phyloP scores from a whole-genome alignment of 2,888 invertebrate species.

The Theodoxus fluviatilis region DNA sequence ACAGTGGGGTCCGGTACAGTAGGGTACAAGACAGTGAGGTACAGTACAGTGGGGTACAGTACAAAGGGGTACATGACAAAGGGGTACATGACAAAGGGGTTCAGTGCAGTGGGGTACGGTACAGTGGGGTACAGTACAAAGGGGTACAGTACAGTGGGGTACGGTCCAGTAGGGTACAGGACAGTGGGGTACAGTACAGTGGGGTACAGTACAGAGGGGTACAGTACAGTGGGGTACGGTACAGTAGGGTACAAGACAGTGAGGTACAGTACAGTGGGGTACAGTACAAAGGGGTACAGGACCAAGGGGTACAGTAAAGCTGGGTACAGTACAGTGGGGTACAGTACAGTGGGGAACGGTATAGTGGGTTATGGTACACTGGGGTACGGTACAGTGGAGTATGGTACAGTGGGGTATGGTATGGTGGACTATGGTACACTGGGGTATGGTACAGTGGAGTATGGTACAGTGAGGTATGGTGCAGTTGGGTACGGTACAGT shows the following conservation, averaged over 20 bases:
- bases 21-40: conserved; percentile 3
- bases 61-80: not conserved
- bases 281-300: not conserved
- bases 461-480: conserved; percentile 7
- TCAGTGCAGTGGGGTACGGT: not conserved
- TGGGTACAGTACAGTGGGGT: too few relatives aligned
- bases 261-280: not conserved
- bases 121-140: not conserved
- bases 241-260: not conserved
- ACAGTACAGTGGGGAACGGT: too few relatives aligned
- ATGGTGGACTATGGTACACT: too few relatives aligned
- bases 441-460: too few relatives aligned
- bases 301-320: not conserved
- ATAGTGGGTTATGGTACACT: too few relatives aligned
- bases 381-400: too few relatives aligned
- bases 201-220: too few relatives aligned
- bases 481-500: not conserved
- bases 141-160: conserved; percentile 4
- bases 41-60: not conserved
- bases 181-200: too few relatives aligned
- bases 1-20: not conserved
- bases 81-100: not conserved
- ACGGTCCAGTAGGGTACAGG: not conserved
- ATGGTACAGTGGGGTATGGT: too few relatives aligned
- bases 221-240: too few relatives aligned